phyloP scores from a whole-genome alignment of 2,797 vertebrate genomes.

The Semotilus atromaculatus region DNA sequence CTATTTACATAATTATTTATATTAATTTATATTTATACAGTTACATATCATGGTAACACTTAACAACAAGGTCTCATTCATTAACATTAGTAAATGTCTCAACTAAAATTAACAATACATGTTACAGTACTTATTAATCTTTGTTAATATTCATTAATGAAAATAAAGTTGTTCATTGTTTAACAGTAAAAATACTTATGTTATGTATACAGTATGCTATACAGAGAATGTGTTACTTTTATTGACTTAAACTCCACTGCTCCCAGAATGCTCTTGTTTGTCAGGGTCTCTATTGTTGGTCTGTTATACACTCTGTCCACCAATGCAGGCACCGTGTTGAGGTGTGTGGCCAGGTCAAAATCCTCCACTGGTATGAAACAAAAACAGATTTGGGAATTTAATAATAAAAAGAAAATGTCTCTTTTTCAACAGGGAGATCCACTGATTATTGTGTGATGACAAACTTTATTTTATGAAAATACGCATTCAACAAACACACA shows the following conservation, averaged over 20 bases:
- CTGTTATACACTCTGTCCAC: slow-evolving; percentile 89
- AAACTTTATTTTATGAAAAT: not conserved
- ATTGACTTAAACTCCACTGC: slow-evolving; percentile 66
- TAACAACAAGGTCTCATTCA: no score
- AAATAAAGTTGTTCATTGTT: no score
- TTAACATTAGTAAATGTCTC: no score
- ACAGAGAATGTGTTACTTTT: slow-evolving; percentile 71
- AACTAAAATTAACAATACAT: no score
- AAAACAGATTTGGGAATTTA: not conserved
- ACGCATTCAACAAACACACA: not conserved
- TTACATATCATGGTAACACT: no score
- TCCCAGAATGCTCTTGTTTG: slow-evolving; percentile 84
- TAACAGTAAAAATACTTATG: not conserved
- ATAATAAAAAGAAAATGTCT: not conserved
- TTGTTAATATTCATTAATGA: no score
- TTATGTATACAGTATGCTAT: not conserved
- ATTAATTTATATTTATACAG: not conserved
- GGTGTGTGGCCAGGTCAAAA: slow-evolving; percentile 87
- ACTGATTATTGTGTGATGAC: not conserved
- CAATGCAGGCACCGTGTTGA: slow-evolving; percentile 87
- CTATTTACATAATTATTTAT: not conserved
- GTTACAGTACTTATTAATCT: no score
- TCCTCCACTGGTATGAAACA: slow-evolving; percentile 75
- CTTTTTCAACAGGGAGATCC: not conserved
- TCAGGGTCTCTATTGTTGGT: slow-evolving; percentile 86